Conservation (phyloP, 2,888 invertebrate species). For the Rhingia rostrata region DNA sequence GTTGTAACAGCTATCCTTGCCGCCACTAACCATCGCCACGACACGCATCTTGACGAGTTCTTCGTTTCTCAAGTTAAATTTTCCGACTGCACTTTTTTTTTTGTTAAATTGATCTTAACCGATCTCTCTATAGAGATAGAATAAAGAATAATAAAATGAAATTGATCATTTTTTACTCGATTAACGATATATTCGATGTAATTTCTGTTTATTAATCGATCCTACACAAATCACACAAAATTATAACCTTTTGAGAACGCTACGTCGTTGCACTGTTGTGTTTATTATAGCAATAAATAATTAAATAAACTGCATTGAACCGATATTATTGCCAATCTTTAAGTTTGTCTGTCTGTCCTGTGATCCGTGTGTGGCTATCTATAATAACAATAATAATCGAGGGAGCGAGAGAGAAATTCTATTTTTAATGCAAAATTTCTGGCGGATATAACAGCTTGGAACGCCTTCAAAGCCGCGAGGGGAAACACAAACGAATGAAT, state of each 20-base stretch:
- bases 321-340: slow-evolving; percentile 66
- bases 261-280: background rate
- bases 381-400: slow-evolving; percentile 65
- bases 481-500: slow-evolving; percentile 3
- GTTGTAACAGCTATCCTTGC: slow-evolving; percentile 99
- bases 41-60: slow-evolving; percentile 87
- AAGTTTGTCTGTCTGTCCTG: slow-evolving; percentile 18
- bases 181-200: slow-evolving; percentile 13
- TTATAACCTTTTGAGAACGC: slow-evolving; percentile 15
- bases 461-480: slow-evolving; percentile 14
- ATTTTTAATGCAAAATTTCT: slow-evolving; percentile 51
- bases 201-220: slow-evolving; percentile 23
- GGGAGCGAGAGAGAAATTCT: slow-evolving; percentile 54
- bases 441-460: slow-evolving; percentile 49
- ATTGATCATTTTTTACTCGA: slow-evolving; percentile 40
- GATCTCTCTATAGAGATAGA: slow-evolving; percentile 23
- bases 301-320: slow-evolving; percentile 47
- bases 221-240: slow-evolving; percentile 1
- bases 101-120: slow-evolving; percentile 20
- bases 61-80: slow-evolving; percentile 1
- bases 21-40: slow-evolving; percentile 96
- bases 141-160: slow-evolving; percentile 5
- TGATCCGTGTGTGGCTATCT: slow-evolving; percentile 26
- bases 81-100: slow-evolving; percentile 9
- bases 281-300: background rate